Conservation (phyloP, 1,140 invertebrate genomes). For the Copidosoma floridanum region DNA sequence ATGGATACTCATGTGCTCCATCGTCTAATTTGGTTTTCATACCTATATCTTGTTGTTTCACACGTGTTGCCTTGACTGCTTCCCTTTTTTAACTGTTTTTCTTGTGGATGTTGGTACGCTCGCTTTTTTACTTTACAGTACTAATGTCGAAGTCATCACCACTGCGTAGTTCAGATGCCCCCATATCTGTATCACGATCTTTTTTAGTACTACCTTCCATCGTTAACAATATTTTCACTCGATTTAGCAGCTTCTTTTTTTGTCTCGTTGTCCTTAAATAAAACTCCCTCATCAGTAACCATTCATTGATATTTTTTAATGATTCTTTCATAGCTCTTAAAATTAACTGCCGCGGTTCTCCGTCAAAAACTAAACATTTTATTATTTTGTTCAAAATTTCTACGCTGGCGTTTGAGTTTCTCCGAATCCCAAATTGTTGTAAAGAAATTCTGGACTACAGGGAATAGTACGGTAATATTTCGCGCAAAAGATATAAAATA, state of each 20-base stretch:
- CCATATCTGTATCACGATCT: neutral
- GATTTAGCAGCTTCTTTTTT: neutral
- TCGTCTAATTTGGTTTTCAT: too few species aligned
- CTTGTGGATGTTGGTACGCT: neutral
- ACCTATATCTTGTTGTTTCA: too few species aligned
- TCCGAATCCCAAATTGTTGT: neutral
- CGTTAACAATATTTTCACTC: too few species aligned
- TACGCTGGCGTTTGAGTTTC: neutral
- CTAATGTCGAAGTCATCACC: neutral
- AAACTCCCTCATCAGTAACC: neutral
- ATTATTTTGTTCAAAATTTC: neutral
- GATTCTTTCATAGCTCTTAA: neutral
- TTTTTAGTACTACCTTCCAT: neutral
- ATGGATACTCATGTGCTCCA: too few species aligned
- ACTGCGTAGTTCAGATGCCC: neutral
- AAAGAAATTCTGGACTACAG: neutral
- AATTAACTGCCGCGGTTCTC: neutral
- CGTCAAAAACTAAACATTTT: neutral
- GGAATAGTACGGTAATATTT: neutral
- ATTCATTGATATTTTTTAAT: neutral
- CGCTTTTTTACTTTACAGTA: neutral
- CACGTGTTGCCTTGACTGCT: too few species aligned
- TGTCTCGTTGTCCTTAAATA: neutral
- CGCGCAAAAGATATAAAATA: neutral
- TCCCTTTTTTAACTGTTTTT: neutral